Base-by-base conservation (phyloP, 2,888 invertebrate species). In the Dolichopus griseipennis region DNA sequence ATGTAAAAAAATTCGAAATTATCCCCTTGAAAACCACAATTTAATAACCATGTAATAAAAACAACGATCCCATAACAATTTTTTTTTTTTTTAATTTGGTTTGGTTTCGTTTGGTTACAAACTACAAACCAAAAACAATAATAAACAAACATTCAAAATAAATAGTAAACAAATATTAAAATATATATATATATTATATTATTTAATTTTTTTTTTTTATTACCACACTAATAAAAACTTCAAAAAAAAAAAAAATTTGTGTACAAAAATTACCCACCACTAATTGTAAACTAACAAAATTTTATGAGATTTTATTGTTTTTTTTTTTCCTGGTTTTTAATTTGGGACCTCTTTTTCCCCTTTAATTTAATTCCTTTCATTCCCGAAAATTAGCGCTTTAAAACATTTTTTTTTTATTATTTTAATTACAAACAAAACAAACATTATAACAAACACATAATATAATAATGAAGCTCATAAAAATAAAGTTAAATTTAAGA, bases 221-320 rank as follows among this genome's bases (percentile, higher is more conserved):
- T 52, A 52, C 52, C 52, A 52, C 52, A 52, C 52, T 52, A 52
- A 15, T 52, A 52, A 52, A 41, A 52, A 52, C 52, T 52, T 52
- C 52, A 52, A 52, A 52, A 41, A 12, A 41, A 41, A 9, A 12
- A 41, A 41, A 41, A 15, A 41, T 6, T 5, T 12, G 15, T 15
- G 8, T 9, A 12, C 41, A 41, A 41, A 41, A 18, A 15, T 52
- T 12, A 18, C 18, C n/a, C 52, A 52, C 52, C 18, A n/a, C 52
- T 52, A 52, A 52, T 52, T 52, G 52, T 52, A 52, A 52, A 52
- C 52, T 52, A 52, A 12, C 9, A 52, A 37, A 8, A 37, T 52
- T 37, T 52, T 52, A 52, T 52, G 15, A 18, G 52, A 12, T 52
- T 52, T 52, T 37, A 37, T 37, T 37, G 8, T 37, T 37, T 5